These are phyloP conservation scores for Leptosomus discolor DNA, from an alignment of 2,113 vertebrate species.

Conservation along the genomic window DNA sequence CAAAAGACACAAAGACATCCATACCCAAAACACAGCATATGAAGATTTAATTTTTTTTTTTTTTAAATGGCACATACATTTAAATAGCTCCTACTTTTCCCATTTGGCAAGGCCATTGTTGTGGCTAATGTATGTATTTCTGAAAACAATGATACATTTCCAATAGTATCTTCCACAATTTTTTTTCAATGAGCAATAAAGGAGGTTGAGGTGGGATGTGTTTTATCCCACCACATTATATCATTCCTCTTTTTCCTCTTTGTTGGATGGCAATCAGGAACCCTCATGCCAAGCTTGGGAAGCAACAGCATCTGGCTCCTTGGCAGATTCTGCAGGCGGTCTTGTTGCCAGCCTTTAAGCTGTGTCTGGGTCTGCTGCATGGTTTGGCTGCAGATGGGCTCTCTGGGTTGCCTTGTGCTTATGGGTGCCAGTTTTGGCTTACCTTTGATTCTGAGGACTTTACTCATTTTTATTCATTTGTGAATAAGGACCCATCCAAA, in stretches of 20 bases:
- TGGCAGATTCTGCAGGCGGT: conserved; percentile 80
- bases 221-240: conserved; percentile 86
- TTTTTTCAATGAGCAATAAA: conserved; percentile 84
- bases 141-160: conserved; percentile 82
- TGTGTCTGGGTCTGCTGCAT: conserved; percentile 84
- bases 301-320: conserved; percentile 86
- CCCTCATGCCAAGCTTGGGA: conserved; percentile 84
- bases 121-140: conserved; percentile 84
- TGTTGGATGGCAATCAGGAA: conserved; percentile 85
- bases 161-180: conserved; percentile 79
- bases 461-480: conserved; percentile 87
- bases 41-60: conserved; percentile 52
- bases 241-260: conserved; percentile 85
- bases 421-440: conserved; percentile 84
- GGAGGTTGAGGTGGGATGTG: conserved; percentile 86
- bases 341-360: conserved; percentile 84
- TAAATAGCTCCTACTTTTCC: conserved; percentile 75
- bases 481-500: conserved; percentile 80
- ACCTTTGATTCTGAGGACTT: conserved; percentile 84
- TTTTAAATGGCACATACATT: conserved; percentile 62
- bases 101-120: conserved; percentile 81
- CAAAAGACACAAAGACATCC: conserved; percentile 64
- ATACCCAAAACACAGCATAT: conserved; percentile 61
- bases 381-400: conserved; percentile 85
- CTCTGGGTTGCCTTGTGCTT: conserved; percentile 84